These are phyloP conservation scores for Sarcoramphus papa DNA, from an alignment of 2,797 vertebrate species.

Conservation along the genomic window DNA sequence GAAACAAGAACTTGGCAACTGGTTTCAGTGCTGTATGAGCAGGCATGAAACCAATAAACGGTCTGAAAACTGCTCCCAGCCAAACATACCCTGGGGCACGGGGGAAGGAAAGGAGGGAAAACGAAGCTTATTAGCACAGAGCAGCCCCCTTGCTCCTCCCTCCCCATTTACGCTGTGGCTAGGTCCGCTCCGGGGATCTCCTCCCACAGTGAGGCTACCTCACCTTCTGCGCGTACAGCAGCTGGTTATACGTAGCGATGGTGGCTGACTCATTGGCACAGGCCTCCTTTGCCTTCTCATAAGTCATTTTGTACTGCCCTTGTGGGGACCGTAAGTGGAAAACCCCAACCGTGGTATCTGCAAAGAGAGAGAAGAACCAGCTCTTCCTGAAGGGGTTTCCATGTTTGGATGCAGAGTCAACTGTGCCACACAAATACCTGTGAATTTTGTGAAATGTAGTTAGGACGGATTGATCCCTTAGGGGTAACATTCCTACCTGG, in stretches of 20 bases:
- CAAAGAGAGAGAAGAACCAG: neutral
- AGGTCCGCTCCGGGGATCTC: fast-evolving
- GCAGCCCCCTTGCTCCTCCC: neutral
- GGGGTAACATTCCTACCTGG: neutral
- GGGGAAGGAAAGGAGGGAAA: neutral
- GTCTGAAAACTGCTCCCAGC: neutral
- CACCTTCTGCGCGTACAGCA: constrained; percentile 91
- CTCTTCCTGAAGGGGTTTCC: neutral
- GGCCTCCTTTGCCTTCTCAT: constrained; percentile 73
- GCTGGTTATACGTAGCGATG: constrained; percentile 85
- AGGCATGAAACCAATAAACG: neutral
- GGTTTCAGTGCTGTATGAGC: neutral
- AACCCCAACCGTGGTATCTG: constrained; percentile 85
- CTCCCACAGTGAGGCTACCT: neutral
- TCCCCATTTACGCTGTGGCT: fast-evolving
- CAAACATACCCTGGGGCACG: too few species aligned
- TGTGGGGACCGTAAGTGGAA: constrained; percentile 82
- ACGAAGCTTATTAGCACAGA: neutral
- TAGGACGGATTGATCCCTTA: neutral
- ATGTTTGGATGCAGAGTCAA: neutral
- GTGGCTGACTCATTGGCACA: constrained; percentile 77
- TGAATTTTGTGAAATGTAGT: neutral
- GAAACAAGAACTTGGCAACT: neutral
- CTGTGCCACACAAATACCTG: fast-evolving
- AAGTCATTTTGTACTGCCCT: constrained; percentile 87